Evolutionary conservation across 2,888 invertebrate genomes (phyloP).

Genomic region (Oxytorus armatus): DNA sequence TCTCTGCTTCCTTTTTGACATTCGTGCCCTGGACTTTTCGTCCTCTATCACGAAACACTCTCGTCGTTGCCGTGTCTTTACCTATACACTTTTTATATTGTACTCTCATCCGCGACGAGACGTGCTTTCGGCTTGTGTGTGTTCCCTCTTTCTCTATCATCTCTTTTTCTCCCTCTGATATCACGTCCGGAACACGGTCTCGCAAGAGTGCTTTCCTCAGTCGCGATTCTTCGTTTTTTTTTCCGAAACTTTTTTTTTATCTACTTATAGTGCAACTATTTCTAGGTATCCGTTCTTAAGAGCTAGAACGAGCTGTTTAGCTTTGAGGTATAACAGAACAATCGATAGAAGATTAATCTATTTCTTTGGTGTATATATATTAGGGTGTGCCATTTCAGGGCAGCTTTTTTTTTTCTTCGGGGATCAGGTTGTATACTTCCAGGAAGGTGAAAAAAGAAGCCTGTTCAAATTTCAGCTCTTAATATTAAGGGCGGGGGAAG

Average conservation of each 20-base stretch:
- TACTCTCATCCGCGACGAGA: conserved; percentile 37
- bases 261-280: conserved; percentile 25
- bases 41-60: conserved; percentile 52
- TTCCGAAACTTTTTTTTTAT: background rate
- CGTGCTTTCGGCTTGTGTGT: conserved; percentile 54
- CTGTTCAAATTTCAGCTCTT: too few species aligned
- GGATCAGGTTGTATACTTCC: too few species aligned
- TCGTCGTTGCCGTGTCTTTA: conserved; percentile 27
- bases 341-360: conserved; percentile 16
- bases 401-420: too few species aligned
- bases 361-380: background rate
- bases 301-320: conserved; percentile 5
- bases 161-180: conserved; percentile 48
- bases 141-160: conserved; percentile 20
- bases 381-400: too few species aligned
- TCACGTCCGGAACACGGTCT: conserved; percentile 39
- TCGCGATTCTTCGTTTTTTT: conserved; percentile 31
- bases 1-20: conserved; percentile 59
- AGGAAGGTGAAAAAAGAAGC: too few species aligned
- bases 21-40: conserved; percentile 59
- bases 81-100: conserved; percentile 29
- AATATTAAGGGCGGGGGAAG: too few species aligned
- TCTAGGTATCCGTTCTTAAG: conserved; percentile 8
- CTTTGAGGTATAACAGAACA: conserved; percentile 4
- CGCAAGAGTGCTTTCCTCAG: conserved; percentile 56